phyloP scores from a whole-genome alignment of 2,113 vertebrate genomes.

The Corvus hawaiiensis region DNA sequence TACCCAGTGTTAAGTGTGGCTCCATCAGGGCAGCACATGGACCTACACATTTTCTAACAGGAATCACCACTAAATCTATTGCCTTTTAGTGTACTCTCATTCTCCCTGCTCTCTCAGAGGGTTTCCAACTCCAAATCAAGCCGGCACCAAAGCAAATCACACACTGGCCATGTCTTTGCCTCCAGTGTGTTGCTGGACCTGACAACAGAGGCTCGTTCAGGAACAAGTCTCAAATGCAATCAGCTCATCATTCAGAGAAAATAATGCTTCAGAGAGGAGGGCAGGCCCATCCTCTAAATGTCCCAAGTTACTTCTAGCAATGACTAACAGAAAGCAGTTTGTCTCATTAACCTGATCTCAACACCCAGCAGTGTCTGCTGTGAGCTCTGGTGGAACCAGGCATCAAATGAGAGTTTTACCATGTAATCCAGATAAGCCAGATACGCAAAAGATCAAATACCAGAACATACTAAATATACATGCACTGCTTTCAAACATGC shows the following conservation, averaged over 20 bases:
- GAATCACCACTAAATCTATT: neutral
- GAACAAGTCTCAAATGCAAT: neutral
- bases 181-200: fast-evolving
- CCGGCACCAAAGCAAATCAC: neutral
- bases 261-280: neutral
- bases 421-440: neutral
- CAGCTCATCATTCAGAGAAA: constrained; percentile 7
- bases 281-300: neutral
- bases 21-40: neutral
- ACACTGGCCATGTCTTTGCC: neutral
- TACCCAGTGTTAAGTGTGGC: no score
- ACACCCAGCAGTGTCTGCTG: neutral
- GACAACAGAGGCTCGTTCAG: neutral
- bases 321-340: neutral
- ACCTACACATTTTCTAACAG: neutral
- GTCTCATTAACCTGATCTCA: neutral
- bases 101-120: neutral
- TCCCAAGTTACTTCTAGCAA: neutral
- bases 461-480: neutral
- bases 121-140: neutral
- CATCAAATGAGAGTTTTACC: neutral
- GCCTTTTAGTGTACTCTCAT: neutral
- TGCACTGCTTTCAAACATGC: neutral
- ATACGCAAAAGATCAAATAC: constrained; percentile 17
- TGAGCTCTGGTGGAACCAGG: neutral